Percentiles rank a stretch among this genome's conserved stretches.
These are phyloP conservation scores for Ornithorhynchus anatinus DNA, from an alignment of 2,113 vertebrate genomes.

Conservation along the genomic window DNA sequence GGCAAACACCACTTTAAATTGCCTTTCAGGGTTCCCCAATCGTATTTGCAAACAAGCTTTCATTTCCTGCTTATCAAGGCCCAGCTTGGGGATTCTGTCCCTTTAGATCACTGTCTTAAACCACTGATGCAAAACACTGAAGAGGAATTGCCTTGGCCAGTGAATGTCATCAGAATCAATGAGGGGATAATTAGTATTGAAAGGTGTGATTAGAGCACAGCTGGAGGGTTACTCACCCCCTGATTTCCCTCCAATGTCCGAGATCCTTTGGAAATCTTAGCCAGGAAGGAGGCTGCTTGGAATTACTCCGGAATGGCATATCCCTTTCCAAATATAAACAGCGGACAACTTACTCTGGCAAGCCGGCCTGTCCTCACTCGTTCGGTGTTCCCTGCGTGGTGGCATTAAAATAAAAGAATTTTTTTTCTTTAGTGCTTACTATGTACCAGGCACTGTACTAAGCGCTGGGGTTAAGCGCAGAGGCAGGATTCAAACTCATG, in stretches of 20 bases:
- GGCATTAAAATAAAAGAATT: no score
- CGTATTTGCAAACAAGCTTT: constrained; percentile 60
- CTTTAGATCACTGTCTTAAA: constrained; percentile 63
- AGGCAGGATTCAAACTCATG: no score
- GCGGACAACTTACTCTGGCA: constrained; percentile 42
- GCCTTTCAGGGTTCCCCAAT: constrained; percentile 46
- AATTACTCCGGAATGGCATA: constrained; percentile 65
- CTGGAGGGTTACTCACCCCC: constrained; percentile 69
- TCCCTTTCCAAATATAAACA: constrained; percentile 73
- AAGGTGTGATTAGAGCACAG: constrained; percentile 75
- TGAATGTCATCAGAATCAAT: constrained; percentile 59
- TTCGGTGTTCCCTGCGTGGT: no score
- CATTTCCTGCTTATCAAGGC: constrained; percentile 61
- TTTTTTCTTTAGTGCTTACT: no score
- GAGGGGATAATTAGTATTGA: constrained; percentile 70
- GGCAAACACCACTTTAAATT: constrained; percentile 24
- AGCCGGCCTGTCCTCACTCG: constrained; percentile 24
- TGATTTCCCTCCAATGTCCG: constrained; percentile 65
- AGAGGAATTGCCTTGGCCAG: constrained; percentile 29
- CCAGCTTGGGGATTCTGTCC: constrained; percentile 53
- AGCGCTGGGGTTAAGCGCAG: no score
- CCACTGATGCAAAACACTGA: constrained; percentile 57
- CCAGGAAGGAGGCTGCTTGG: constrained; percentile 53
- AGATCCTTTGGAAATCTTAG: constrained; percentile 69
- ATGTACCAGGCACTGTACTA: no score